A percentile compares a stretch with the other conserved stretches of the same genome.
Evolutionary conservation across 2,113 vertebrate species (phyloP).

Genomic region (Formicarius rufipectus): DNA sequence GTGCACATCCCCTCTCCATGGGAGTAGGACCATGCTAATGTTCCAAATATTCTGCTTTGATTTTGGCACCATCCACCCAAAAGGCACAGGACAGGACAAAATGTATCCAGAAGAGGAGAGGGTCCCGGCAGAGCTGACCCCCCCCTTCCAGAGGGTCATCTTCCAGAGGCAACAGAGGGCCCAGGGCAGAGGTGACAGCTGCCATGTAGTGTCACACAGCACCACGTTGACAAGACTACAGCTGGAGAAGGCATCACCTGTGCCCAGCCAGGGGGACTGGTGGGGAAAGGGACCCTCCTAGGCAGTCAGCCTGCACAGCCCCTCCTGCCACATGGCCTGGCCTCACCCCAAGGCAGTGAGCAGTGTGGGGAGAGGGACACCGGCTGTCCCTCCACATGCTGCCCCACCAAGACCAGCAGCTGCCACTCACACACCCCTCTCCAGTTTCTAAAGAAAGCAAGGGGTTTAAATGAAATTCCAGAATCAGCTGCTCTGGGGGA

Average conservation of each 20-base stretch:
- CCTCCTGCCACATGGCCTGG: not conserved
- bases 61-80: not conserved
- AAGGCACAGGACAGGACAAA: not conserved
- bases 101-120: not conserved
- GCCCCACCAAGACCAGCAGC: not conserved
- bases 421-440: not conserved
- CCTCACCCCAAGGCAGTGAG: not conserved
- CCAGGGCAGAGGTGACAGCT: not conserved
- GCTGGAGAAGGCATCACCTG: not conserved
- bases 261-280: not conserved
- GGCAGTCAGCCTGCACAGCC: not conserved
- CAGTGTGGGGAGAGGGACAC: not conserved
- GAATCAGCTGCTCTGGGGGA: not conserved
- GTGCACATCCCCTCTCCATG: rapidly evolving
- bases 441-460: not conserved
- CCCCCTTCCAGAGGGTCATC: not conserved
- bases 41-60: not conserved
- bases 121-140: not conserved
- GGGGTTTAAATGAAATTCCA: not conserved
- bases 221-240: rapidly evolving
- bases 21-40: rapidly evolving
- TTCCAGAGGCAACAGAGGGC: not conserved
- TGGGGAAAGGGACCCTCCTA: not conserved
- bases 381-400: not conserved
- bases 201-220: not conserved